A percentile compares a stretch with the other conserved stretches of the same genome.
phyloP scores from a whole-genome alignment of 2,113 vertebrate genomes.

The Calyptommatus sinebrachiatus region DNA sequence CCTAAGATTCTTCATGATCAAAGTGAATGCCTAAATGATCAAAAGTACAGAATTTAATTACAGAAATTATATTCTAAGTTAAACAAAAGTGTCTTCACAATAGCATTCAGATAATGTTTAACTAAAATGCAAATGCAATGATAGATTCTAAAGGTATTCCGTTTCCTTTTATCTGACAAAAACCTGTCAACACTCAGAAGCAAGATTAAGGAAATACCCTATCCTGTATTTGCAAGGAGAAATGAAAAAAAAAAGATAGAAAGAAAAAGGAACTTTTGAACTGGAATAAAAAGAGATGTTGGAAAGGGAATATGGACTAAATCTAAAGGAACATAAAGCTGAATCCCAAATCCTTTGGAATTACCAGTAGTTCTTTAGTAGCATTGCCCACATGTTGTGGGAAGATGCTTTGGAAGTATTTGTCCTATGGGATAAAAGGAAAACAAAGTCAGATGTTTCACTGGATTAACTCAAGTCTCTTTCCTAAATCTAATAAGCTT shows the following conservation, averaged over 20 bases:
- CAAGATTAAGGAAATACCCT: not conserved
- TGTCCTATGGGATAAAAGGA: too few species aligned
- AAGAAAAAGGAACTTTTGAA: not conserved
- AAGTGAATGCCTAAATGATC: not conserved
- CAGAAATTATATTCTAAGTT: constrained; percentile 8
- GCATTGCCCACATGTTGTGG: not conserved
- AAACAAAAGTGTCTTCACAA: constrained; percentile 26
- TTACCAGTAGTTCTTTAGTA: not conserved
- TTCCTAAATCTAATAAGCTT: not conserved
- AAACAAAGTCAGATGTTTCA: not conserved
- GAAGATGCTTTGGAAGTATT: not conserved
- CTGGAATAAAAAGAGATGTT: not conserved
- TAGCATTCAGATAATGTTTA: constrained; percentile 36
- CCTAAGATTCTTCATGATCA: not conserved
- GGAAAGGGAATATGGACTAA: not conserved
- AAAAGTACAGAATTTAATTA: constrained; percentile 17
- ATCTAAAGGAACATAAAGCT: not conserved
- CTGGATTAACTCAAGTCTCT: not conserved
- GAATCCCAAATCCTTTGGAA: not conserved
- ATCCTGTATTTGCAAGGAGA: not conserved
- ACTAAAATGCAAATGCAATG: constrained; percentile 31
- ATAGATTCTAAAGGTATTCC: constrained; percentile 27
- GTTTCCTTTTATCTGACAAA: constrained; percentile 22
- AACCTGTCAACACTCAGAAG: constrained; percentile 37
- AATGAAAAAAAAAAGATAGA: too few species aligned